Conservation (phyloP, 2,113 vertebrate species). For the Hippolais icterina region DNA sequence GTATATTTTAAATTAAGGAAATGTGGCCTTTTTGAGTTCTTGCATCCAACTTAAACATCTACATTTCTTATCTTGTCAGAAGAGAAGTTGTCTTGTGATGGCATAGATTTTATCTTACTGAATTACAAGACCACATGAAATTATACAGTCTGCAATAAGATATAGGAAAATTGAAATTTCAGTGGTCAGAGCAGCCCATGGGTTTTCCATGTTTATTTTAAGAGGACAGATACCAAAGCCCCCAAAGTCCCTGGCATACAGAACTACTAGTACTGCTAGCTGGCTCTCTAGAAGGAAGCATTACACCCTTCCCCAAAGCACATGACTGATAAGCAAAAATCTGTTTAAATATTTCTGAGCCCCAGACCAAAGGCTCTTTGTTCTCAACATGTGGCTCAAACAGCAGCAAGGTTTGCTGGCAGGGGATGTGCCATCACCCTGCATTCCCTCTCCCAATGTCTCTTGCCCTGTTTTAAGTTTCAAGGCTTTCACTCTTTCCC, state of each 20-base stretch:
- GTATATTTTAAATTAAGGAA: no score
- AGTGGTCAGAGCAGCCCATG: neutral
- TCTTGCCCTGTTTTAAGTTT: neutral
- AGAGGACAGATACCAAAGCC: neutral
- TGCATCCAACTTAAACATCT: neutral
- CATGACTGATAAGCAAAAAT: neutral
- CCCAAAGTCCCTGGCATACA: neutral
- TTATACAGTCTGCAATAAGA: neutral
- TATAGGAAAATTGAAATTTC: neutral
- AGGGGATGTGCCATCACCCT: neutral
- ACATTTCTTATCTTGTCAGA: neutral
- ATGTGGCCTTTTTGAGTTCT: neutral
- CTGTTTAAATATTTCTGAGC: neutral
- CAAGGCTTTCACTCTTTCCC: neutral
- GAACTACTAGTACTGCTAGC: neutral
- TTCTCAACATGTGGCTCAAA: neutral
- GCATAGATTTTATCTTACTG: neutral
- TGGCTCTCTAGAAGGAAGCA: neutral
- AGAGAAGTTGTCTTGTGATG: neutral
- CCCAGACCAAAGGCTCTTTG: neutral
- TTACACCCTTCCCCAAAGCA: neutral
- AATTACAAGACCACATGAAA: neutral
- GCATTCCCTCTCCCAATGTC: neutral
- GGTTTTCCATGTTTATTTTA: neutral
- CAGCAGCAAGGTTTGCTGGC: neutral